Base-by-base conservation (phyloP, 2,797 vertebrate genomes). In the Phoxinus dragarum region DNA sequence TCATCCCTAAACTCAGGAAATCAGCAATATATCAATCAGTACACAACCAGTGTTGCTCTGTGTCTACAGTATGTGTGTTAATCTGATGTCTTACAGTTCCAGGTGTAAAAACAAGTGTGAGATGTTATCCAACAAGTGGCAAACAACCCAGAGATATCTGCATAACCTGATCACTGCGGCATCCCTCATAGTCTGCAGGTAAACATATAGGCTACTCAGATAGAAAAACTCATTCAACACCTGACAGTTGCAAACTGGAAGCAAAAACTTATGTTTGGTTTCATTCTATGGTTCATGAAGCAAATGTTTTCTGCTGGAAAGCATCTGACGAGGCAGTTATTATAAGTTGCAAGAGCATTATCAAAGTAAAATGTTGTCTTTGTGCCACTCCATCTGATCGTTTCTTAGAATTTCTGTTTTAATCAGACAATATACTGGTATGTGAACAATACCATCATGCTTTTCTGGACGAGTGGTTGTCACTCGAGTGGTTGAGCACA, bases 81-180 rank as follows among this genome's bases (percentile, higher is more conserved):
- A 56, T 71, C 4, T 10, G 34, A 42, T 21, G 21, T 5, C 66
- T 49, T 38, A 36, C 47, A 42, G 12, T 81, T 81, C 34, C 66
- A 56, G 80, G 80, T 56, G 66, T 71, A 71, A 54, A 81, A 71
- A 71, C 49, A 56, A 75, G 14, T 52, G 69, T 72, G 72, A 75
- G 72, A 74, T 74, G 16, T 74, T 74, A 52, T 74, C 72, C 40
- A 6, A 42, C 72, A 74, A 16, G 44, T 34, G 52, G 31, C 10
- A 27, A 40, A 71, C 23, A n/a, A 38, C 49, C 49, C 34, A 76
- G 27, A 66, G n/a, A 44, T 54, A 19, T 81, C 49, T 42, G 36
- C 8, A 8, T 56, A 68, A 49, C 7, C 21, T 27, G 27, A 52
- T 80, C 34, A 10, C 34, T 81, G 47, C 56, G 49, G 36, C 66